Conservation (phyloP, 2,888 invertebrate genomes). For the Cephonodes hylas region DNA sequence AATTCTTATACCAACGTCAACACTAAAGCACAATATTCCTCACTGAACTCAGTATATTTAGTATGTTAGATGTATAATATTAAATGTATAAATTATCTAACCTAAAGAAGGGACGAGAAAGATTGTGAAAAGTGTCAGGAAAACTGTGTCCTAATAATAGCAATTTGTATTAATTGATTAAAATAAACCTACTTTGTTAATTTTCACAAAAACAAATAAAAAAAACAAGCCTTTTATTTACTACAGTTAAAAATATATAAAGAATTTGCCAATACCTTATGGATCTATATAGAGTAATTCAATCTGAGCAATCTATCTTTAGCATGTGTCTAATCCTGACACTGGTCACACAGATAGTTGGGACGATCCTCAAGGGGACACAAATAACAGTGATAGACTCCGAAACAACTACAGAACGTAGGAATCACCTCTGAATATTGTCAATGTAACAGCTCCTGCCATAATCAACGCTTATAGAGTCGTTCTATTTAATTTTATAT, state of each 20-base stretch:
- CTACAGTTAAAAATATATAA: no score
- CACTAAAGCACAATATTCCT: not conserved
- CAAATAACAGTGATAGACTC: conserved; percentile 65
- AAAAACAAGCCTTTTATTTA: no score
- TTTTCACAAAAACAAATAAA: not conserved
- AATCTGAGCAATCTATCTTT: no score
- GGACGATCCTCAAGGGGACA: conserved; percentile 41
- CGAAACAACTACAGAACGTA: conserved; percentile 63
- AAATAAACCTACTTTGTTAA: not conserved
- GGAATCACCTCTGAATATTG: conserved; percentile 68
- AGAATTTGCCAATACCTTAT: no score
- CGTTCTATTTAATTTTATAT: no score
- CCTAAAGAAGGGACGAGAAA: conserved; percentile 45
- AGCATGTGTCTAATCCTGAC: conserved; percentile 5
- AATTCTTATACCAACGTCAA: not conserved
- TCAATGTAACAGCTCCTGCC: conserved; percentile 48
- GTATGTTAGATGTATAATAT: conserved; percentile 28
- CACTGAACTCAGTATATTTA: conserved; percentile 7
- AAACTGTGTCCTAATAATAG: not conserved
- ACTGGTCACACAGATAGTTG: conserved; percentile 23
- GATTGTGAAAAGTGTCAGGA: conserved; percentile 44
- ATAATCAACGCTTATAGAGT: conserved; percentile 36
- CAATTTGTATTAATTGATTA: not conserved
- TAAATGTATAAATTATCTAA: conserved; percentile 31
- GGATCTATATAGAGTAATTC: no score